Evolutionary conservation across 2,888 invertebrate genomes (phyloP).

Genomic region (Eutolmus rufibarbis): DNA sequence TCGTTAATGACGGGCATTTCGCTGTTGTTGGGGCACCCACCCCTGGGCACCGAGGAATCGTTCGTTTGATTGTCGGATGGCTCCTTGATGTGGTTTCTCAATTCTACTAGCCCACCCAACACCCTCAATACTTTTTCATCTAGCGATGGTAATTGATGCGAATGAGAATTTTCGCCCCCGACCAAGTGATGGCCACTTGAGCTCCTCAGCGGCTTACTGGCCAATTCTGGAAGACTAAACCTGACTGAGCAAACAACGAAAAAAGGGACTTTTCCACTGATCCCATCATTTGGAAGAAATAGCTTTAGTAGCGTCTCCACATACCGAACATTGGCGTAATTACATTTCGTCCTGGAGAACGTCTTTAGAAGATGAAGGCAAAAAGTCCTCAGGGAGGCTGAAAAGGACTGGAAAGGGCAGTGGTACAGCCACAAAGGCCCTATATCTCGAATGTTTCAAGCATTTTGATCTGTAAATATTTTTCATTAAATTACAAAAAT

Average conservation of each 20-base stretch:
- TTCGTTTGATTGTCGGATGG: neutral
- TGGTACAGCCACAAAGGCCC: neutral
- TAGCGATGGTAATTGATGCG: neutral
- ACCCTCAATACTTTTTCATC: neutral
- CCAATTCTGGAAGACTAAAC: neutral
- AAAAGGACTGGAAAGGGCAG: neutral
- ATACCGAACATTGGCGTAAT: neutral
- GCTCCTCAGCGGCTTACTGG: neutral
- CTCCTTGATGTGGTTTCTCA: neutral
- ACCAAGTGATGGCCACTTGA: neutral
- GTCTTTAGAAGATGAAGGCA: neutral
- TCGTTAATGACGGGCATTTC: neutral
- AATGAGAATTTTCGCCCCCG: neutral
- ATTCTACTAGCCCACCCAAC: neutral
- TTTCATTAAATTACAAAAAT: neutral
- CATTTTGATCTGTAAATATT: neutral
- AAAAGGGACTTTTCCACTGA: neutral
- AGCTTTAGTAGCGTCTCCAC: neutral
- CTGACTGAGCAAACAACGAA: neutral
- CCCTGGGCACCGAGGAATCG: neutral
- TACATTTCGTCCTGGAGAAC: neutral
- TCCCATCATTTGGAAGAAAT: conserved; percentile 1
- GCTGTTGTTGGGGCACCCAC: neutral
- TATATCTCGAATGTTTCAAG: neutral
- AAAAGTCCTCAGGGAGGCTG: neutral